Base-by-base conservation (phyloP, 2,113 vertebrate genomes). In the Myrmecobius fasciatus region DNA sequence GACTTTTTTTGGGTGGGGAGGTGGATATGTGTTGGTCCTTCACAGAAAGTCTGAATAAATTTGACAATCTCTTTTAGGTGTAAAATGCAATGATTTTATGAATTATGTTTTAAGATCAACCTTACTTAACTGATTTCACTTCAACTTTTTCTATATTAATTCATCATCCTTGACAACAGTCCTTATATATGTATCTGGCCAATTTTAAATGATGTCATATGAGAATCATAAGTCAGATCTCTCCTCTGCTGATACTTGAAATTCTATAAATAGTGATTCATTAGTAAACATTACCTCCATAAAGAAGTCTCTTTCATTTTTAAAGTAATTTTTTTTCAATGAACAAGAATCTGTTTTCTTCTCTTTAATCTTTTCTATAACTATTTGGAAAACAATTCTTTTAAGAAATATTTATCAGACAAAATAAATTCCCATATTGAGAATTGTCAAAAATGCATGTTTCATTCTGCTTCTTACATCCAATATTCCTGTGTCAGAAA, bases 81-180 rank as follows among this genome's bases (percentile, higher is more conserved):
- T 83, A 83, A 83, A 83, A 83, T 83, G n/a, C 36, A 75, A 75
- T 83, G 67, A 43, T 43, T 83, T 83, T 83, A 43, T 83, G 17
- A 22, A 20, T 75, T 12, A n/a, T n/a, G 20, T 4, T 20, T 83
- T 43, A 83, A 8, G 1, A 83, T 83, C 20, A 1, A 24, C 1
- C 67, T 43, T 22, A 43, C 2, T 20, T 83, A 83, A 83, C 17
- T 43, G 36, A 83, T 83, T 83, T n/a, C 5, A 83, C 67, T 24
- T 83, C 17, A 83, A 22, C 20, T 43, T 67, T 67, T 67, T 36
- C 67, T 83, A 24, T 43, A 43, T 43, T 83, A 47, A 60, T 8
- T 46, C 12, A 46, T 54, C n/a, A 60, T 54, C 22, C 31, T 94
- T 91, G 25, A 83, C 94, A 91, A 94, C 25, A 93, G 83, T 20